Evolutionary conservation across 2,888 invertebrate genomes (phyloP).

Genomic region (Opisthograptis luteolata): DNA sequence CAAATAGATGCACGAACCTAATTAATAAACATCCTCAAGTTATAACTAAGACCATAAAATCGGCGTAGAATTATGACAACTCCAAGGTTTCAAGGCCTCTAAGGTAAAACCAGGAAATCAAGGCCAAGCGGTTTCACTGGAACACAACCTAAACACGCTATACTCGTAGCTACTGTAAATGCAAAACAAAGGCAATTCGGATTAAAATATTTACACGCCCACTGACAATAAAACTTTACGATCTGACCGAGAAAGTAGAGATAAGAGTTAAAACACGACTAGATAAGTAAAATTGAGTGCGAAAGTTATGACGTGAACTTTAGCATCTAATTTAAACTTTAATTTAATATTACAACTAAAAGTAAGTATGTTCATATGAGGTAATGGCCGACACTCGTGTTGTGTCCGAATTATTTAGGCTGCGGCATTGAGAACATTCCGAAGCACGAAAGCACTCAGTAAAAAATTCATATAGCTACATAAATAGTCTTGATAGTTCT

Average conservation of each 20-base stretch:
- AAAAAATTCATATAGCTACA: too few relatives aligned
- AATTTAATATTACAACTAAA: too few relatives aligned
- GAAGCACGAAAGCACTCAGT: too few relatives aligned
- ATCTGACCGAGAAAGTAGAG: conserved; percentile 21
- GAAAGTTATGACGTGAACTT: too few relatives aligned
- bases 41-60: conserved; percentile 32
- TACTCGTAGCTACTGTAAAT: conserved; percentile 32
- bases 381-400: too few relatives aligned
- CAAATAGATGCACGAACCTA: conserved; percentile 52
- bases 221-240: conserved; percentile 28
- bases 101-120: conserved; percentile 33
- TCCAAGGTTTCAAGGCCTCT: conserved; percentile 44
- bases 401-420: too few relatives aligned
- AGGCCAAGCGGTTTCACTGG: conserved; percentile 34
- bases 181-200: conserved; percentile 23
- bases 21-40: conserved; percentile 45
- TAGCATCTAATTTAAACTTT: too few relatives aligned
- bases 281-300: conserved; percentile 13
- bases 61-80: conserved; percentile 42
- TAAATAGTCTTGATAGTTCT: too few relatives aligned
- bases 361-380: too few relatives aligned
- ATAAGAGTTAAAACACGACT: conserved; percentile 19
- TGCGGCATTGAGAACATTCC: too few relatives aligned
- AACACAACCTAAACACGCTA: conserved; percentile 47
- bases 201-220: conserved; percentile 27